phyloP scores from a whole-genome alignment of 1,140 invertebrate species.

The Drosophila willistoni region DNA sequence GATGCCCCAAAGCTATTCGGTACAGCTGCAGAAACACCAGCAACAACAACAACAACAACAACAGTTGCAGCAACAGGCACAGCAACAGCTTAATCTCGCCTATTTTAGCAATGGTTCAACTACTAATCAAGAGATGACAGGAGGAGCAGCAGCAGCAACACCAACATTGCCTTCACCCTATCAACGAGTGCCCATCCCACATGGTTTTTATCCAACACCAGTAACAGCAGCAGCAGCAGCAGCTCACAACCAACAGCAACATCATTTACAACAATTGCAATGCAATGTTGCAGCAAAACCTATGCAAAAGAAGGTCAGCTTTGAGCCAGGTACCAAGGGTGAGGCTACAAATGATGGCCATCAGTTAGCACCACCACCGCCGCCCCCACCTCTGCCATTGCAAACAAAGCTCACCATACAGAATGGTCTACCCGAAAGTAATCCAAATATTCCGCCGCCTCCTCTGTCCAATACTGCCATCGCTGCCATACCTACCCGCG shows the following conservation, averaged over 20 bases:
- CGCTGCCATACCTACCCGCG: constrained; percentile 78
- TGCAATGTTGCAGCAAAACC: constrained; percentile 74
- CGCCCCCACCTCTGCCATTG: constrained; percentile 22
- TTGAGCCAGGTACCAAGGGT: constrained; percentile 87
- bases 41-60: constrained; percentile 64
- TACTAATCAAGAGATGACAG: constrained; percentile 38
- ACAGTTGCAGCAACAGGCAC: constrained; percentile 74
- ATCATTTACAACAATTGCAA: constrained; percentile 34
- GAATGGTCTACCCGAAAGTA: constrained; percentile 56
- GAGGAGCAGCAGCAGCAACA: constrained; percentile 42
- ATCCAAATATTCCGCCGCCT: background rate
- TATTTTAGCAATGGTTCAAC: constrained; percentile 67
- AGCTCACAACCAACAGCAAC: constrained; percentile 36
- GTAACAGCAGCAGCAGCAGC: constrained; percentile 30
- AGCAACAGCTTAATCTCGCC: constrained; percentile 79
- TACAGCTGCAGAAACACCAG: constrained; percentile 70
- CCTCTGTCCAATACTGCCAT: constrained; percentile 43
- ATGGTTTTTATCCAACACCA: constrained; percentile 77
- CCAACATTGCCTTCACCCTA: constrained; percentile 81
- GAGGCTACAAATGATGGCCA: constrained; percentile 83
- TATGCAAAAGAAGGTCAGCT: constrained; percentile 87
- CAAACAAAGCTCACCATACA: constrained; percentile 56
- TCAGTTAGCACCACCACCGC: constrained; percentile 70
- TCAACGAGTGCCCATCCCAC: constrained; percentile 85
- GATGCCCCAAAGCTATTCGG: constrained; percentile 59